phyloP scores from a whole-genome alignment of 2,113 vertebrate genomes.

The Pontoporia blainvillei region DNA sequence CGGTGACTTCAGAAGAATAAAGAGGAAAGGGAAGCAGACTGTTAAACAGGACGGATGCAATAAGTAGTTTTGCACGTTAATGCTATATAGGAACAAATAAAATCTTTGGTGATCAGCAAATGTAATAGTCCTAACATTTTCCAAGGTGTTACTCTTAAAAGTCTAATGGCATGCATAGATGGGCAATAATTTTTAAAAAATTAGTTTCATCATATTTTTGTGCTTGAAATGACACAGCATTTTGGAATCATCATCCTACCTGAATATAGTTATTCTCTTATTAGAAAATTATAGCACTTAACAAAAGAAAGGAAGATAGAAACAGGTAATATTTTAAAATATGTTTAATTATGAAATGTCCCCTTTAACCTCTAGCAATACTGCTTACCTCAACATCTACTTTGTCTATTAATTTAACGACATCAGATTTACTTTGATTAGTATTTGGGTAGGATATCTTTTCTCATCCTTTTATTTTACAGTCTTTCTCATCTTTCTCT shows the following conservation, averaged over 20 bases:
- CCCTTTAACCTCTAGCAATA: slow-evolving; percentile 1
- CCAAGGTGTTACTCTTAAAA: slow-evolving; percentile 17
- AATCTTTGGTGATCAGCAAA: not conserved
- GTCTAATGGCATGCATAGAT: not conserved
- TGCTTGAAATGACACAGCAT: slow-evolving; percentile 45
- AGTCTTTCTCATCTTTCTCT: not conserved
- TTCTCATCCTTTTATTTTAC: not conserved
- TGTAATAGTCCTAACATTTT: slow-evolving; percentile 11
- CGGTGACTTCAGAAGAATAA: slow-evolving; percentile 6
- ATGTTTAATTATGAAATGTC: not conserved
- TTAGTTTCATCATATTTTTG: not conserved
- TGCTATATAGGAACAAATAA: not conserved
- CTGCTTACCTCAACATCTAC: not conserved
- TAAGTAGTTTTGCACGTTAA: not conserved
- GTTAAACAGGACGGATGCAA: not conserved
- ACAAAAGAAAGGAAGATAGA: slow-evolving; percentile 38
- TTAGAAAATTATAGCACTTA: slow-evolving; percentile 51
- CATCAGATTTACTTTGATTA: not conserved
- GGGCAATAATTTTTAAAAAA: not conserved
- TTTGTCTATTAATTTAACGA: not conserved
- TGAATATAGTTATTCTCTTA: slow-evolving; percentile 35
- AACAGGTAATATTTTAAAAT: not conserved
- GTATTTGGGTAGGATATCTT: not conserved
- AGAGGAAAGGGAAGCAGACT: slow-evolving; percentile 1
- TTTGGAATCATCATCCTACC: slow-evolving; percentile 44